Evolutionary conservation across 2,797 vertebrate species (phyloP).

Genomic region (Otus scops): DNA sequence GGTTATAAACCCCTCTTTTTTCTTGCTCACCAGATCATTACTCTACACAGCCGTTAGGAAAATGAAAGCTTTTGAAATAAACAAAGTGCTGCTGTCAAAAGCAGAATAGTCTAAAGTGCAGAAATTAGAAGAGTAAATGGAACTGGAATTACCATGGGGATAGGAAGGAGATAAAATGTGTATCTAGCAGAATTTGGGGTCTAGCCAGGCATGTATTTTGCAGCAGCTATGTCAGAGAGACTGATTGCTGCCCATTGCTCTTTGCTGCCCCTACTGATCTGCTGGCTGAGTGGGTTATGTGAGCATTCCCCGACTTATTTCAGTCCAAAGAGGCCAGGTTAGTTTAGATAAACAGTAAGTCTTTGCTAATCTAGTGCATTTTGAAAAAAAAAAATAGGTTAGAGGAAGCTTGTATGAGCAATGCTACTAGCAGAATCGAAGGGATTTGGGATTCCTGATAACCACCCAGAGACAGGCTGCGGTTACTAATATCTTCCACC

Average conservation of each 20-base stretch:
- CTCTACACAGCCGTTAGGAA: background rate
- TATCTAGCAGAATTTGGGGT: background rate
- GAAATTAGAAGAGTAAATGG: constrained; percentile 52
- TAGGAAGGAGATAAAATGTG: background rate
- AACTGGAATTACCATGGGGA: constrained; percentile 4
- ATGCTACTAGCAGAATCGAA: background rate
- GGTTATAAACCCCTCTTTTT: background rate
- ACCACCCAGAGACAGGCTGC: constrained; percentile 35
- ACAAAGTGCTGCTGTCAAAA: constrained; percentile 51
- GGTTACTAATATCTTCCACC: constrained; percentile 19
- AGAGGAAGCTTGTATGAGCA: background rate
- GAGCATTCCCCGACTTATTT: background rate
- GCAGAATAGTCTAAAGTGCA: constrained; percentile 27
- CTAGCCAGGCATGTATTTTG: background rate
- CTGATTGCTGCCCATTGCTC: background rate
- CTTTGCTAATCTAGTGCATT: background rate
- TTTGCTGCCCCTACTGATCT: constrained; percentile 31
- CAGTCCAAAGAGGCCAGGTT: background rate
- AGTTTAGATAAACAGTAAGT: constrained; percentile 4
- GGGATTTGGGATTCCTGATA: constrained; percentile 48
- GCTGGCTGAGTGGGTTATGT: background rate
- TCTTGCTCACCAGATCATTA: constrained; percentile 28
- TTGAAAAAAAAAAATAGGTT: background rate
- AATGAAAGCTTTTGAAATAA: constrained; percentile 50
- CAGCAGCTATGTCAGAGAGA: background rate